phyloP scores from a whole-genome alignment of 2,113 vertebrate species.

The Ptyas mucosa region DNA sequence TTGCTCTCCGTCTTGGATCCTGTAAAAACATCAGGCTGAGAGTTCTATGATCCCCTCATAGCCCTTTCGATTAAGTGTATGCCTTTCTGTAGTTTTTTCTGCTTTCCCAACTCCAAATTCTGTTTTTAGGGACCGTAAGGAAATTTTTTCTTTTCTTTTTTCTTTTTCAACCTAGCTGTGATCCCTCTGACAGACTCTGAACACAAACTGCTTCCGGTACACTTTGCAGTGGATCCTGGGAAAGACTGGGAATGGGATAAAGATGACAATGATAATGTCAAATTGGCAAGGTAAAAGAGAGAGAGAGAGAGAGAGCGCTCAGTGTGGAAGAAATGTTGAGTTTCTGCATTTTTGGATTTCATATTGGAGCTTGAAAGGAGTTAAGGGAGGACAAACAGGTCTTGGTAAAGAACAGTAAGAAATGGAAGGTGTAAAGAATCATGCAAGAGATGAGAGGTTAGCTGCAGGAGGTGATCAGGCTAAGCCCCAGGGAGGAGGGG shows the following conservation, averaged over 20 bases:
- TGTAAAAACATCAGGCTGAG: background rate
- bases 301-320: background rate
- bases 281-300: constrained; percentile 90
- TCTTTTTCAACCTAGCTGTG: constrained; percentile 73
- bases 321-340: background rate
- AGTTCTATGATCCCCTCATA: background rate
- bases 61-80: background rate
- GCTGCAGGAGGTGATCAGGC: background rate
- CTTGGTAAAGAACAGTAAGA: background rate
- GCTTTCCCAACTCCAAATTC: background rate
- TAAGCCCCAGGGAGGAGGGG: background rate
- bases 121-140: accelerated
- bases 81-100: background rate
- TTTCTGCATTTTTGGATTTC: background rate
- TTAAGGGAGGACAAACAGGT: background rate
- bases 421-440: background rate
- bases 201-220: constrained; percentile 93
- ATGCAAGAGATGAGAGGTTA: background rate
- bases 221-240: constrained; percentile 94
- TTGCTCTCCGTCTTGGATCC: background rate
- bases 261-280: constrained; percentile 88
- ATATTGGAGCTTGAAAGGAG: background rate
- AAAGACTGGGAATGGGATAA: constrained; percentile 95
- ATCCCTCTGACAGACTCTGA: constrained; percentile 94
- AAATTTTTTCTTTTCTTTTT: accelerated